Conservation (phyloP, 2,797 vertebrate species). For the Sebastes minor region DNA sequence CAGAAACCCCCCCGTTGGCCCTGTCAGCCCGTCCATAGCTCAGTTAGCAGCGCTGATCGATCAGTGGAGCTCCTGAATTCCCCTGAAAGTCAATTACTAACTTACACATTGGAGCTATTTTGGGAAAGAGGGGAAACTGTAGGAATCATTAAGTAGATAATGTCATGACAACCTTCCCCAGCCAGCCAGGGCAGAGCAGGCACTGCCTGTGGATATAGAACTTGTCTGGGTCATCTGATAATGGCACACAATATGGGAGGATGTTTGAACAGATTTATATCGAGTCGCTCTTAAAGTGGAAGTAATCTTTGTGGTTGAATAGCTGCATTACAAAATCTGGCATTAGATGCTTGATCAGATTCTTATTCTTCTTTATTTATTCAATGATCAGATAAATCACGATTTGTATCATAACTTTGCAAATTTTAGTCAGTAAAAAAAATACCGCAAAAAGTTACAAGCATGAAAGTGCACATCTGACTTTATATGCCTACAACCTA, state of each 20-base stretch:
- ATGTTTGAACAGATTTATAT: conserved; percentile 10
- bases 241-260: not conserved
- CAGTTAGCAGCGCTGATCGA: conserved; percentile 47
- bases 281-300: not conserved
- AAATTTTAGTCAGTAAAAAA: not conserved
- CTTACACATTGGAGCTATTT: conserved; percentile 58
- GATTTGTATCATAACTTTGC: not conserved
- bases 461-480: not conserved
- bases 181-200: conserved; percentile 23
- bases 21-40: conserved; percentile 30
- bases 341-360: not conserved
- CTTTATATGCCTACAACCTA: not conserved
- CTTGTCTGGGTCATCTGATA: conserved; percentile 53
- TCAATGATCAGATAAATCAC: not conserved
- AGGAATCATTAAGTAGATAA: conserved; percentile 71
- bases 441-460: not conserved
- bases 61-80: conserved; percentile 62
- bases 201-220: conserved; percentile 42
- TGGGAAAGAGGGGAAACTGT: conserved; percentile 13
- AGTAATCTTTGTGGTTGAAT: not conserved
- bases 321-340: not conserved
- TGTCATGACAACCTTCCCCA: conserved; percentile 59
- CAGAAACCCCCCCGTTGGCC: conserved; percentile 19
- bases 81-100: conserved; percentile 68
- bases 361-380: not conserved